Conservation (phyloP, 2,888 invertebrate genomes). For the Plebejus argus region DNA sequence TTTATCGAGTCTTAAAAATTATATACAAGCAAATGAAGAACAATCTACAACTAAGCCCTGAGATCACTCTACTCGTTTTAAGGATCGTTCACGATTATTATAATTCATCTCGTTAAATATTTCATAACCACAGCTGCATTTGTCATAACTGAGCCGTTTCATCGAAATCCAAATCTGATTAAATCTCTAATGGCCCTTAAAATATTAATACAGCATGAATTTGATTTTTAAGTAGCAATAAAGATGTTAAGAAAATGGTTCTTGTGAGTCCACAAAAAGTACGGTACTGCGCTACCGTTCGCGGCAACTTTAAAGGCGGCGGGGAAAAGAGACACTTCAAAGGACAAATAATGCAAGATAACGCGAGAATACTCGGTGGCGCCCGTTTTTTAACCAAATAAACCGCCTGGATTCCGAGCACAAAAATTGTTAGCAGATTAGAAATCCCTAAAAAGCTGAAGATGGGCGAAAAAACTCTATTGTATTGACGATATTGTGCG, state of each 20-base stretch:
- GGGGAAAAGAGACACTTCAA: conserved; percentile 67
- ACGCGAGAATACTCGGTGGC: conserved; percentile 58
- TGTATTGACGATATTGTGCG: conserved; percentile 50
- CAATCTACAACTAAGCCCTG: background rate
- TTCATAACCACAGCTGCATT: conserved; percentile 8
- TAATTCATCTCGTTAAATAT: conserved; percentile 10
- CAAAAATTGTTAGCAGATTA: background rate
- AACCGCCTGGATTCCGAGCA: conserved; percentile 46
- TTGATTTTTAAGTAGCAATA: conserved; percentile 57
- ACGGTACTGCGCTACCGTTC: conserved; percentile 65
- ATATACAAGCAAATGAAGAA: too few relatives aligned
- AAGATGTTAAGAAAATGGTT: conserved; percentile 59
- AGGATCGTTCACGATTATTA: too few relatives aligned
- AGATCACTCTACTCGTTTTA: background rate
- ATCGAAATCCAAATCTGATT: conserved; percentile 52
- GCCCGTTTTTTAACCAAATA: conserved; percentile 66
- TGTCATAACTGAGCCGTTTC: conserved; percentile 55
- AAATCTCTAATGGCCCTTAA: conserved; percentile 49
- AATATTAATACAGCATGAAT: conserved; percentile 34
- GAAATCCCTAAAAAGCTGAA: background rate
- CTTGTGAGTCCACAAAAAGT: conserved; percentile 60
- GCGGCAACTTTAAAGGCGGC: conserved; percentile 68
- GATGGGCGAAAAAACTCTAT: conserved; percentile 36
- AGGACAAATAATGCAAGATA: conserved; percentile 78
- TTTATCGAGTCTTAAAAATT: background rate